Base-by-base conservation (phyloP, 1,140 invertebrate species). In the Zaprionus vittiger region DNA sequence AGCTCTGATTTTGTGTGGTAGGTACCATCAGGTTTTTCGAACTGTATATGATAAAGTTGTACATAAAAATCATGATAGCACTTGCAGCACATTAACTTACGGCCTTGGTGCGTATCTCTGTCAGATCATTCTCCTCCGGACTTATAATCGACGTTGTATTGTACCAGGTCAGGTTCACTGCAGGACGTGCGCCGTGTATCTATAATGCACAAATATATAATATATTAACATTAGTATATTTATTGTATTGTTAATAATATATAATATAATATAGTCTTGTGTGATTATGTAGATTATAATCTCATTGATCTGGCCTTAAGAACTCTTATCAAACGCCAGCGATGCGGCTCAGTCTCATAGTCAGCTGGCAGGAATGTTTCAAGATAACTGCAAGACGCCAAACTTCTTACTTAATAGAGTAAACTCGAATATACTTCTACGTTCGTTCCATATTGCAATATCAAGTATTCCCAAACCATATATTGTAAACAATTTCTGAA, bases 121-220 rank as follows among this genome's bases (percentile, higher is more conserved):
- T 92, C 5, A 91, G 15, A 22, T 90, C 80, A 57, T 91, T 87
- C 49, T 91, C 86, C 41, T 94, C 93, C 4, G 94, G 92, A 24
- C 92, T 92, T 26, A 97, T 94, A 14, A 94, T 90, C n/a, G 94
- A 85, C 0, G 96, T 96, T 11, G 95, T 95, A 85, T 98, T 98
- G 93, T 95, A 97, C 97, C 97, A 98, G 37, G 96, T 96, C 49
- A 98, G 94, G 80, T 95, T 95, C 2, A 97, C 97, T 1, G 96
- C 95, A 1, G 97, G 97, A 49, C 96, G 94, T 1, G 97, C 97
- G 0, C 96, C 97, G 41, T 94, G 94, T 2, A 97, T 95, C 67
- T 93, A 38, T 61, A 31, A 31, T 31, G 7, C 7, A 31, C 6
- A 31, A 0, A 37, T 22, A 41, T 37, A 17, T 38, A 31, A 1